Percentiles rank a stretch among this genome's conserved stretches.
Evolutionary conservation across 2,888 invertebrate genomes (phyloP).

Genomic region (Parnassius smintheus): DNA sequence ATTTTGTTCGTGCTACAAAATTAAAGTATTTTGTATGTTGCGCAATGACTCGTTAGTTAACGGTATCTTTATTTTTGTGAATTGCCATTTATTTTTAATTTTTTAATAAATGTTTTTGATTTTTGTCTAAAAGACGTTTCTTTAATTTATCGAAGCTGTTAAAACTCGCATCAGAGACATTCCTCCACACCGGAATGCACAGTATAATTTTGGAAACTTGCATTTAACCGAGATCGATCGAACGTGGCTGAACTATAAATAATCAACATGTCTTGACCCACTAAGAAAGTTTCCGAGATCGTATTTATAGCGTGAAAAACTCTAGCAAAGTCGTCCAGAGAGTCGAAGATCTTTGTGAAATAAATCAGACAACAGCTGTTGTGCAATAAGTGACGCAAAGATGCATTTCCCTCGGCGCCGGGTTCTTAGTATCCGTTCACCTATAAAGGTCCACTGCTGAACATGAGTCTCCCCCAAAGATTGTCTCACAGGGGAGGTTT

Average conservation of each 20-base stretch:
- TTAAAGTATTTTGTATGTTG: neutral
- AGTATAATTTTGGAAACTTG: constrained; percentile 46
- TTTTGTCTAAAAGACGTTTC: neutral
- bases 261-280: constrained; percentile 46
- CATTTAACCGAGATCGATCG: constrained; percentile 55
- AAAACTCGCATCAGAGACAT: constrained; percentile 14
- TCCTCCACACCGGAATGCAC: constrained; percentile 30
- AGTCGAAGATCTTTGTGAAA: neutral
- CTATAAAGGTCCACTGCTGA: too few species aligned
- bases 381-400: constrained; percentile 2
- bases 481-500: too few species aligned
- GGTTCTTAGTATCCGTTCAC: too few species aligned
- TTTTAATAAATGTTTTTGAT: too few species aligned
- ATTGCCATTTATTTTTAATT: too few species aligned
- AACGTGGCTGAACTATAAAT: constrained; percentile 45
- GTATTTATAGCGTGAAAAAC: constrained; percentile 32
- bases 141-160: neutral
- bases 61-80: too few species aligned
- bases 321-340: constrained; percentile 18
- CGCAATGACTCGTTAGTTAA: too few species aligned
- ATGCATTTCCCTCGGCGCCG: too few species aligned
- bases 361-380: constrained; percentile 22
- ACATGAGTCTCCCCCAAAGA: too few species aligned
- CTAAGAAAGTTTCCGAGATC: constrained; percentile 39
- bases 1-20: neutral